These are phyloP conservation scores for Corythaeola cristata DNA, from an alignment of 2,113 vertebrate genomes.

Conservation along the genomic window DNA sequence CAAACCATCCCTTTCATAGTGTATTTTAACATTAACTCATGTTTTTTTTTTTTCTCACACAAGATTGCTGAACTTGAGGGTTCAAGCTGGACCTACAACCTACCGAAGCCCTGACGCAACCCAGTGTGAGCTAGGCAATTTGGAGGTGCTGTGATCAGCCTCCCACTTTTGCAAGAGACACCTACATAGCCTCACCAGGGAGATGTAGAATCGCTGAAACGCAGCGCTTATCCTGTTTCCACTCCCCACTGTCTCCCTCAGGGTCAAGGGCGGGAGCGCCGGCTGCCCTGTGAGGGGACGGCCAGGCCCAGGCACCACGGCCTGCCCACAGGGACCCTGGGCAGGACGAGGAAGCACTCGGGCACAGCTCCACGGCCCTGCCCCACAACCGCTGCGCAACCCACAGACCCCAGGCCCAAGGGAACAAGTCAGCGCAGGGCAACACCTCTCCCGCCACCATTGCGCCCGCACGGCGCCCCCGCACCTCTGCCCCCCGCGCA, in stretches of 20 bases:
- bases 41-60: too few species aligned
- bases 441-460: too few species aligned
- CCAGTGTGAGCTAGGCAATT: accelerated
- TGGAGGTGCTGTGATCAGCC: accelerated
- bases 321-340: accelerated
- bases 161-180: accelerated
- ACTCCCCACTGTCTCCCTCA: too few species aligned
- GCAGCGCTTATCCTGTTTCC: accelerated
- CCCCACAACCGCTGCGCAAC: accelerated
- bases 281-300: accelerated
- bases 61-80: accelerated
- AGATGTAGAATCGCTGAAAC: accelerated
- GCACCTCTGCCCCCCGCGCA: neutral
- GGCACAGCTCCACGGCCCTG: accelerated
- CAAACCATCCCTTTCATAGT: accelerated
- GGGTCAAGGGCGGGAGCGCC: too few species aligned
- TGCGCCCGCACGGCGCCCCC: accelerated
- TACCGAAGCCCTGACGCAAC: accelerated
- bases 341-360: accelerated
- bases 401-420: accelerated
- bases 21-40: neutral
- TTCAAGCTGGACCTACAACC: neutral
- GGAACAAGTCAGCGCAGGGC: too few species aligned
- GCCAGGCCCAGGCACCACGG: too few species aligned
- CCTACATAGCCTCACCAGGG: accelerated